Conservation (phyloP, 2,113 vertebrate genomes). For the Coptodon bakossiorum region DNA sequence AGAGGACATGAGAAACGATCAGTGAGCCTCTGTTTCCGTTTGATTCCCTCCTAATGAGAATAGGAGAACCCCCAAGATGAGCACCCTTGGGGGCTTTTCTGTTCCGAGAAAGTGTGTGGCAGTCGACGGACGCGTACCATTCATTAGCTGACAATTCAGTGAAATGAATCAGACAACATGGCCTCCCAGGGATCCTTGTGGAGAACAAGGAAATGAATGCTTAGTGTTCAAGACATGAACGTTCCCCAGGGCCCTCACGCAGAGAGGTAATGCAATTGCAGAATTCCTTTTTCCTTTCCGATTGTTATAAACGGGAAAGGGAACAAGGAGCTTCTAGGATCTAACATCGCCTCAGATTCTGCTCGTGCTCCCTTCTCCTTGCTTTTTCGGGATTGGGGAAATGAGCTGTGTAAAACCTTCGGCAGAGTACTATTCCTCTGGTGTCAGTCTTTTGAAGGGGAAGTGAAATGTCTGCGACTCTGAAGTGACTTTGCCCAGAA, state of each 20-base stretch:
- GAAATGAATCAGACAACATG: conserved; percentile 59
- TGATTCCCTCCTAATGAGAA: conserved; percentile 58
- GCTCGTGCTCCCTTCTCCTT: neutral
- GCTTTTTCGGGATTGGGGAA: conserved; percentile 21
- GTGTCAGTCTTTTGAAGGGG: conserved; percentile 28
- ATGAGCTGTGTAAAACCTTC: conserved; percentile 15
- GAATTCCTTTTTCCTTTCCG: conserved; percentile 31
- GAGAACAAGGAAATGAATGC: conserved; percentile 49
- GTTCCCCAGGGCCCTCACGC: conserved; percentile 16
- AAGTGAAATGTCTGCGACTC: conserved; percentile 26
- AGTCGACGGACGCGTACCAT: conserved; percentile 38
- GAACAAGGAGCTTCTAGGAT: conserved; percentile 42
- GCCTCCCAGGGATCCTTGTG: conserved; percentile 43
- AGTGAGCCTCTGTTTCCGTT: conserved; percentile 31
- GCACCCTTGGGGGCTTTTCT: conserved; percentile 29
- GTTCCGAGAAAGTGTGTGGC: conserved; percentile 19
- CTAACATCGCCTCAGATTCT: conserved; percentile 11
- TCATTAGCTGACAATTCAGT: conserved; percentile 53
- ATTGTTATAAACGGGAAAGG: conserved; percentile 37
- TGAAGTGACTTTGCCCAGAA: conserved; percentile 18
- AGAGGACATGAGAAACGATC: conserved; percentile 34
- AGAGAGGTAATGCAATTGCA: conserved; percentile 29
- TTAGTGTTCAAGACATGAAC: conserved; percentile 41
- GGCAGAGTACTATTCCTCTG: neutral
- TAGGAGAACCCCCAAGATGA: conserved; percentile 38